phyloP scores from a whole-genome alignment of 2,888 invertebrate species.

The Mythimna impura region DNA sequence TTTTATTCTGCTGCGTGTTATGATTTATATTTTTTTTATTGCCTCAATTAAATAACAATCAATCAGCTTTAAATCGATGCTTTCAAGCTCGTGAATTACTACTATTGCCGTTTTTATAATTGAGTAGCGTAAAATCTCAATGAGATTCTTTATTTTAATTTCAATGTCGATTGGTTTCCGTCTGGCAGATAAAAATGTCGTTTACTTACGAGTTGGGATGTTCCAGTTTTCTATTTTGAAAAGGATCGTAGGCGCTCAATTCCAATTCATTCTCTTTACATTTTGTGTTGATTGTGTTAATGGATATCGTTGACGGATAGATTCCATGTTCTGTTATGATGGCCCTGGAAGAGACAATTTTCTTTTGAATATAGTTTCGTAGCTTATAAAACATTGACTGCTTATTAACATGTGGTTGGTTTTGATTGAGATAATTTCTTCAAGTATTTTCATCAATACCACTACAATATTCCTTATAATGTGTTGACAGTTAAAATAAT shows the following conservation, averaged over 20 bases:
- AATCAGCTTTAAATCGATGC: constrained; percentile 42
- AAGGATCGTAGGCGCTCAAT: constrained; percentile 81
- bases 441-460: too few species aligned
- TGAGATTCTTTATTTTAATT: constrained; percentile 29
- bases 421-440: neutral
- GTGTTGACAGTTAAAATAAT: neutral
- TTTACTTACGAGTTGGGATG: constrained; percentile 88
- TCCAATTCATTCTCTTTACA: constrained; percentile 82
- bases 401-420: constrained; percentile 2
- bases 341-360: constrained; percentile 77
- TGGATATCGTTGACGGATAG: constrained; percentile 86
- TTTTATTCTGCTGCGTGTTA: constrained; percentile 23
- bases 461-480: too few species aligned
- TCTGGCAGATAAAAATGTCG: constrained; percentile 13
- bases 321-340: constrained; percentile 86
- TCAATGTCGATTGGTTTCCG: constrained; percentile 13
- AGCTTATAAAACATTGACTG: constrained; percentile 8
- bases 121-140: constrained; percentile 25
- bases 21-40: constrained; percentile 45
- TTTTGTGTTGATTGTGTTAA: constrained; percentile 87
- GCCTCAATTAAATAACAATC: constrained; percentile 19
- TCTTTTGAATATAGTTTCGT: constrained; percentile 9
- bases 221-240: constrained; percentile 84
- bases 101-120: constrained; percentile 13
- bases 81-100: constrained; percentile 28